Evolutionary conservation across 2,113 vertebrate species (phyloP), one percentile per base, ranked within the genome.

Genomic region (Gallinago paraguaiae): DNA sequence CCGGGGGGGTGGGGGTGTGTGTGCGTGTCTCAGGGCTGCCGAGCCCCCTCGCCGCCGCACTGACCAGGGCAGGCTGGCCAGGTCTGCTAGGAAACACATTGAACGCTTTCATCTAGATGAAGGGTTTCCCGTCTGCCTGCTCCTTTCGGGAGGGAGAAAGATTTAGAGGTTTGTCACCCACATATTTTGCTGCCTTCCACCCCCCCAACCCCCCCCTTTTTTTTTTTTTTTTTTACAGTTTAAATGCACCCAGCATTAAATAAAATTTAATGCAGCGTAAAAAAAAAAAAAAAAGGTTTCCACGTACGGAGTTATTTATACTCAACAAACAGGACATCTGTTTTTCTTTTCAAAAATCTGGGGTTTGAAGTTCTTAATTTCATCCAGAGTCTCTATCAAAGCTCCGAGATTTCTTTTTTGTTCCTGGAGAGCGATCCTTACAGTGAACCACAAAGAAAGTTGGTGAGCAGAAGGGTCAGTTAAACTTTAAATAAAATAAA

Each of bases 321-420:
- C 95, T 96, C 96, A 97, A 97, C 96, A 97, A 97, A 97, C 97
- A 96, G 97, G 98, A 98, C 98, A 98, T 98, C 98, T 98, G 98
- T 98, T 98, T 98, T 98, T 97, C 98, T 98, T 98, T 98, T 98
- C 96, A 93, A 88, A 97, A 96, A 97, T 97, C 97, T 97, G 97
- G 96, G 81, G 97, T 98, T 98, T 98, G 98, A 98, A 98, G 98
- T 98, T 97, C 97, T 98, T 98, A 98, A 98, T 98, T 98, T 98
- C 97, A 98, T 98, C 97, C 98, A 98, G 98, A 98, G 97, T 98
- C 95, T 94, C 96, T 98, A 97, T 97, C 97, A 97, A 98, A 98
- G 97, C 97, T 82, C 67, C 12, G 85, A 96, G 97, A 97, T 96
- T 96, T 95, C 96, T 95, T 97, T 97, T 95, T 97, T 97, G 97